Base-by-base conservation (phyloP, 2,888 invertebrate species). In the Craniophora ligustri region DNA sequence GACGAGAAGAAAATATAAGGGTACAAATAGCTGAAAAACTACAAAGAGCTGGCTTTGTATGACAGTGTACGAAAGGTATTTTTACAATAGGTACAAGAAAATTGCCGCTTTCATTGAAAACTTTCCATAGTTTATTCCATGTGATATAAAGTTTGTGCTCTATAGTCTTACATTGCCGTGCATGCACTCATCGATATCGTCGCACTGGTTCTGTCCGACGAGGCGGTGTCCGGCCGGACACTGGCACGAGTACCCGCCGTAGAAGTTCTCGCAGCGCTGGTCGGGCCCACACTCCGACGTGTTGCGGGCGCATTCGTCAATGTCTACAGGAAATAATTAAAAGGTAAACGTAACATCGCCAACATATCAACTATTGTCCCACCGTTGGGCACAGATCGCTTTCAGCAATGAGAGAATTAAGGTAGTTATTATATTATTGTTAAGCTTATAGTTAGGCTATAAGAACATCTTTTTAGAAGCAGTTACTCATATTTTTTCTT, bases 121-220 rank as follows among this genome's bases (percentile, higher is more conserved):
- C n/a, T n/a, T n/a, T n/a, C n/a, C n/a, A n/a, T n/a, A n/a, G n/a
- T n/a, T n/a, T n/a, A n/a, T n/a, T n/a, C n/a, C n/a, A n/a, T n/a
- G n/a, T 31, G 15, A 0, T 10, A 2, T 10, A 3, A n/a, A 77
- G 2, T 23, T 2, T 23, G 10, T 10, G 10, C n/a, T n/a, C n/a
- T n/a, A n/a, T n/a, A n/a, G n/a, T 26, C 86, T 82, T 56, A 93
- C 93, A 56, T 83, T 87, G 3, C 89, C 88, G 38, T 86, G 88
- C 19, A 75, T 67, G 63, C 99, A 99, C 87, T 99, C 99, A 79
- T 99, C 96, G 40, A 99, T 95, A 80, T 99, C 99, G 79, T 95
- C 94, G 78, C 98, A 98, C 18, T 94, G 94, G 50, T 94, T 93
- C 26, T 93, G 89, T 0, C 94, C 94, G 10, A 87, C 82, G 6